A percentile compares a stretch with the other conserved stretches of the same genome.
Conservation (phyloP, 2,113 vertebrate genomes). For the Anhinga rufa region DNA sequence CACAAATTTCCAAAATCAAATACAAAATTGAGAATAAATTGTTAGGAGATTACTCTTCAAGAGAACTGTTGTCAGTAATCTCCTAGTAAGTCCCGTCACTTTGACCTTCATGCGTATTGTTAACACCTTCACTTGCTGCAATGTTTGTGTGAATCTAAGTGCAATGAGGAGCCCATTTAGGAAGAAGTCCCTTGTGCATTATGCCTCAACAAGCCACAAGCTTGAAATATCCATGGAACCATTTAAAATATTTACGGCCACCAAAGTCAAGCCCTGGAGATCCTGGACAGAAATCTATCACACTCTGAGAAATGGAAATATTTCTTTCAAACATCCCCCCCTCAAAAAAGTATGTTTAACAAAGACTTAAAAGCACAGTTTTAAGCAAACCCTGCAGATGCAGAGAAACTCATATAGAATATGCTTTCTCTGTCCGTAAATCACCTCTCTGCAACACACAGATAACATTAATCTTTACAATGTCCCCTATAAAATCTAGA, state of each 20-base stretch:
- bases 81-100: slow-evolving; percentile 6
- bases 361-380: background rate
- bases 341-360: background rate
- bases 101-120: background rate
- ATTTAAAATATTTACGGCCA: slow-evolving; percentile 13
- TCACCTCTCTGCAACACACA: background rate
- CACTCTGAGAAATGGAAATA: background rate
- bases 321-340: background rate
- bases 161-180: background rate
- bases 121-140: slow-evolving; percentile 14
- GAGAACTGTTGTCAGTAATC: background rate
- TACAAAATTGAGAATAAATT: slow-evolving; percentile 39
- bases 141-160: background rate
- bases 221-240: background rate
- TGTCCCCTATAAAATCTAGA: background rate
- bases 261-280: slow-evolving; percentile 9
- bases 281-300: background rate
- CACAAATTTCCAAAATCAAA: background rate
- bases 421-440: background rate
- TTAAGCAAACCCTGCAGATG: background rate
- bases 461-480: background rate
- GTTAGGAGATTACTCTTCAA: slow-evolving; percentile 31
- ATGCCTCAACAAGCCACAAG: background rate
- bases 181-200: background rate
- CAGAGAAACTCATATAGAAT: background rate